Percentiles rank a stretch among this genome's conserved stretches.
Evolutionary conservation across 2,113 vertebrate species (phyloP).

Genomic region (Galemys pyrenaicus): DNA sequence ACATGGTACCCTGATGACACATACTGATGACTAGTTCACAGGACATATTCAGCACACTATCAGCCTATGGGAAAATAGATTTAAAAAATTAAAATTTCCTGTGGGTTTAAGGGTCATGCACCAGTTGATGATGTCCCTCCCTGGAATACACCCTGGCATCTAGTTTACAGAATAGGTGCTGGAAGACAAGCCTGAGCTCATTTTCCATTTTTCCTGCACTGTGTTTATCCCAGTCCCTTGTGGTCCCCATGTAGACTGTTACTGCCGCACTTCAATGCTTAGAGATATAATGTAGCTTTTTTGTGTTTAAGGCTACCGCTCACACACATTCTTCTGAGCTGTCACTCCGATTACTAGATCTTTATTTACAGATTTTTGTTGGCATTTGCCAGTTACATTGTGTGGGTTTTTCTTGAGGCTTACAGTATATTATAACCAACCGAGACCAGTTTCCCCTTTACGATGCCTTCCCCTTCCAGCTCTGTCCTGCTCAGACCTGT

Average conservation of each 20-base stretch:
- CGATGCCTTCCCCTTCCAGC: neutral
- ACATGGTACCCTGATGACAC: neutral
- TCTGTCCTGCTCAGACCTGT: neutral
- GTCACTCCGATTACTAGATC: neutral
- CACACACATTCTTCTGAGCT: neutral
- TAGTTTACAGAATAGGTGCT: neutral
- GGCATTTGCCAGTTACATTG: neutral
- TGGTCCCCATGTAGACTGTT: fast-evolving
- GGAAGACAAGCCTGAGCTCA: neutral
- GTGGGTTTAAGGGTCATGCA: fast-evolving
- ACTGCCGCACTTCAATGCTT: neutral
- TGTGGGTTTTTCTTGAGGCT: neutral
- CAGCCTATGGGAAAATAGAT: neutral
- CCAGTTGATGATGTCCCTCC: neutral
- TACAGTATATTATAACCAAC: neutral
- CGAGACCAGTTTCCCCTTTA: neutral
- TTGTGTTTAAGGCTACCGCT: neutral
- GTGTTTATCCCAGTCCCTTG: neutral
- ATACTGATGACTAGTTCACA: neutral
- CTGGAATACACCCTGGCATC: neutral
- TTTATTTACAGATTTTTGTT: neutral
- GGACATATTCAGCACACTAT: neutral
- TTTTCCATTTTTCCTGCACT: neutral
- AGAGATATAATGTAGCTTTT: neutral
- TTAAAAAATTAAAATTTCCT: neutral